Percentiles rank a stretch among this genome's conserved stretches.
These are phyloP conservation scores for Suricata suricatta DNA, from an alignment of 2,113 vertebrate species.

Conservation along the genomic window DNA sequence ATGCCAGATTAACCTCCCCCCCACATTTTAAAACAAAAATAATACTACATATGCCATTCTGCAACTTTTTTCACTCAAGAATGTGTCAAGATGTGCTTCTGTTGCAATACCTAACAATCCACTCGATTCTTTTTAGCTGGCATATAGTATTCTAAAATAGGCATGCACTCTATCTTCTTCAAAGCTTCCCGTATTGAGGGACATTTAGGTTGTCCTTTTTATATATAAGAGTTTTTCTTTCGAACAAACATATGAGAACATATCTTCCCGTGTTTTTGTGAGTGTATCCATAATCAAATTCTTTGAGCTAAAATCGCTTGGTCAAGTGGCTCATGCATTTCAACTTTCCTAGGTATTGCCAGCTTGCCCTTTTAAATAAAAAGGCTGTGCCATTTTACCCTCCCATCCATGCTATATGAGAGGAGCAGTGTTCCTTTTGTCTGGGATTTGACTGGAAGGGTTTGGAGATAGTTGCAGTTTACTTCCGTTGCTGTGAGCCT, in stretches of 20 bases:
- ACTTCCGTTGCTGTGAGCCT: not conserved
- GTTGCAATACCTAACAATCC: not conserved
- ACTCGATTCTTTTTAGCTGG: slow-evolving; percentile 5
- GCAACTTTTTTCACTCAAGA: slow-evolving; percentile 19
- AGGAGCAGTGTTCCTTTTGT: not conserved
- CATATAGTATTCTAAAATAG: not conserved
- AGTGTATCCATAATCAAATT: not conserved
- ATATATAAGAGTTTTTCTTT: not conserved
- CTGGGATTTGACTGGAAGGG: not conserved
- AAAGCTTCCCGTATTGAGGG: not conserved
- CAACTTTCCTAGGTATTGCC: not conserved
- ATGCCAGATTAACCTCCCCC: not conserved
- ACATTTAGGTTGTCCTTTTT: not conserved
- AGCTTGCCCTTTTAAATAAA: not conserved
- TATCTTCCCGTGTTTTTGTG: not conserved
- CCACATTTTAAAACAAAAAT: slow-evolving; percentile 13
- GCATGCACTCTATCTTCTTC: not conserved
- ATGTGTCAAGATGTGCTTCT: not conserved
- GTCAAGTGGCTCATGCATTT: not conserved
- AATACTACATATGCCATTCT: not conserved
- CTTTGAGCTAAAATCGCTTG: not conserved
- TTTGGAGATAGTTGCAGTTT: slow-evolving; percentile 43
- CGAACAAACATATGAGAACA: not conserved
- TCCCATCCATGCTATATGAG: not conserved
- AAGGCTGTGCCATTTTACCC: not conserved